These are phyloP conservation scores for Drosophila parabipectinata DNA, from an alignment of 1,140 invertebrate species.

Conservation along the genomic window DNA sequence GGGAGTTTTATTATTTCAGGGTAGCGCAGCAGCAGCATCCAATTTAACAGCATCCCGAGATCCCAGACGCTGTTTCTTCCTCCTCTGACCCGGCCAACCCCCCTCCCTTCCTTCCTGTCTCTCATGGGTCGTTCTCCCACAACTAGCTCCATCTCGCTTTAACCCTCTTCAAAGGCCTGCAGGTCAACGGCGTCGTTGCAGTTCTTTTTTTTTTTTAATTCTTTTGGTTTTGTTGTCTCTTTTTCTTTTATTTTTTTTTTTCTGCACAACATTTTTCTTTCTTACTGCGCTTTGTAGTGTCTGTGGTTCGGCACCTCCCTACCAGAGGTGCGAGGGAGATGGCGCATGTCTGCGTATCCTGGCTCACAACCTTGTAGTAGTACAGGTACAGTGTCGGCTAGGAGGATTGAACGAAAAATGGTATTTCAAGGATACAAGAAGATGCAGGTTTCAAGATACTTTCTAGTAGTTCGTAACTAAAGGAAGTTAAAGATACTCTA, in stretches of 20 bases:
- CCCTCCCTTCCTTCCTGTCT: neutral
- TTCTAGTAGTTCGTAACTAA: too few relatives aligned
- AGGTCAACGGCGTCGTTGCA: slow-evolving; percentile 62
- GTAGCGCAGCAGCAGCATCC: slow-evolving; percentile 50
- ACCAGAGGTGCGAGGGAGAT: slow-evolving; percentile 17
- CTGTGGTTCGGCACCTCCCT: slow-evolving; percentile 46
- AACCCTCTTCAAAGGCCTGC: slow-evolving; percentile 25
- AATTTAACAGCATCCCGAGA: slow-evolving; percentile 58
- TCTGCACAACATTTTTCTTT: slow-evolving; percentile 59
- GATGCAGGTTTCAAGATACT: too few relatives aligned
- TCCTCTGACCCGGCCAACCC: slow-evolving; percentile 4
- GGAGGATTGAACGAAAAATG: too few relatives aligned
- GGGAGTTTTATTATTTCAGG: slow-evolving; percentile 65
- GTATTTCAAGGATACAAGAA: too few relatives aligned
- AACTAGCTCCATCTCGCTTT: slow-evolving; percentile 19
- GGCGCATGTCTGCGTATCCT: slow-evolving; percentile 34
- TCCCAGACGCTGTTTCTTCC: slow-evolving; percentile 37
- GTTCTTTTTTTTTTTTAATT: slow-evolving; percentile 25
- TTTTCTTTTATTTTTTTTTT: slow-evolving; percentile 36
- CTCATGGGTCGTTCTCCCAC: slow-evolving; percentile 40
- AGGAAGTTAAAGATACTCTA: too few relatives aligned
- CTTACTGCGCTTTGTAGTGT: slow-evolving; percentile 72
- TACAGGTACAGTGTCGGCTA: slow-evolving; percentile 40
- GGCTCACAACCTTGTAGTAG: slow-evolving; percentile 20
- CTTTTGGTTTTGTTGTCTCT: slow-evolving; percentile 2